Percentiles rank a stretch among this genome's conserved stretches.
Evolutionary conservation across 2,797 vertebrate species (phyloP).

Genomic region (Choloepus didactylus): DNA sequence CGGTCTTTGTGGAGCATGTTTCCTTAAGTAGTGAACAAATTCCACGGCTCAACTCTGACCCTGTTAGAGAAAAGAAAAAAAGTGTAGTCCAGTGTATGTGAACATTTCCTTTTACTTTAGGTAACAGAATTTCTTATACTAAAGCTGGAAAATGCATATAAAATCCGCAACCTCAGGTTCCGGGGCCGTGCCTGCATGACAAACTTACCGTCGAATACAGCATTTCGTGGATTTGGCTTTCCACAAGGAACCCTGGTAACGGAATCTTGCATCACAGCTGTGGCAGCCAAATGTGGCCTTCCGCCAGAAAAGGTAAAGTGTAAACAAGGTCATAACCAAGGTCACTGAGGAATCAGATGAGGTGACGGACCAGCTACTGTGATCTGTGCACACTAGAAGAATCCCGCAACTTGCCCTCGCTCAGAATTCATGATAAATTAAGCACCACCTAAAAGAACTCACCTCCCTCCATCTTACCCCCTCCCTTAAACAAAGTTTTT

Average conservation of each 20-base stretch:
- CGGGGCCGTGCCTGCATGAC: slow-evolving; percentile 86
- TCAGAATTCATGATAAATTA: not conserved
- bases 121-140: slow-evolving; percentile 85
- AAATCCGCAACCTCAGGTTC: slow-evolving; percentile 87
- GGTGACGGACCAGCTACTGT: not conserved
- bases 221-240: slow-evolving; percentile 90
- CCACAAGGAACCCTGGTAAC: slow-evolving; percentile 87
- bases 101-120: slow-evolving; percentile 78
- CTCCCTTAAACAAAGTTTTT: not conserved
- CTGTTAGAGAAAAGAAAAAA: slow-evolving; percentile 45
- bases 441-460: not conserved
- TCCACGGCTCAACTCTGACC: not conserved
- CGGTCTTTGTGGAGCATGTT: not conserved
- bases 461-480: not conserved
- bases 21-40: not conserved
- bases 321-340: not conserved
- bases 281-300: slow-evolving; percentile 88
- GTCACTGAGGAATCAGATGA: not conserved
- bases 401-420: not conserved
- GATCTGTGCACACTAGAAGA: not conserved
- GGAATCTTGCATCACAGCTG: slow-evolving; percentile 87
- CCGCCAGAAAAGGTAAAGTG: slow-evolving; percentile 86
- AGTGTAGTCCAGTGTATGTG: not conserved
- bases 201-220: slow-evolving; percentile 88
- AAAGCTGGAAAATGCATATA: slow-evolving; percentile 88